A percentile compares a stretch with the other conserved stretches of the same genome.
Conservation (phyloP, 2,888 invertebrate genomes). For the Cerastis leucographa region DNA sequence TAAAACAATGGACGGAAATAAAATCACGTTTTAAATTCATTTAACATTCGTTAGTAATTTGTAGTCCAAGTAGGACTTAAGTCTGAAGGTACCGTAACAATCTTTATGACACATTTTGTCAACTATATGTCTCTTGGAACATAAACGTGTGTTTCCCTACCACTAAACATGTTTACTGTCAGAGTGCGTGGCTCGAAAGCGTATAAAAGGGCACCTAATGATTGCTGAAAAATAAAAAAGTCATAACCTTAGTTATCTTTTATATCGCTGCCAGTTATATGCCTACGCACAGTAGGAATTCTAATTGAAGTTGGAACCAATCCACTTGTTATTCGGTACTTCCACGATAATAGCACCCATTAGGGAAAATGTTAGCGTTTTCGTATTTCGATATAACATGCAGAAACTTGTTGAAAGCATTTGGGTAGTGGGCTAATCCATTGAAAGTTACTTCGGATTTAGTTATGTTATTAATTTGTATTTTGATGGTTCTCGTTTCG, state of each 20-base stretch:
- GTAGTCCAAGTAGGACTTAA: background rate
- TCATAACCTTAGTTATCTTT: conserved; percentile 50
- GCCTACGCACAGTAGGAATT: conserved; percentile 52
- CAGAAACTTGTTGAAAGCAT: conserved; percentile 54
- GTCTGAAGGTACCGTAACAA: background rate
- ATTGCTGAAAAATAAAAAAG: conserved; percentile 53
- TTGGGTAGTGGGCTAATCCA: conserved; percentile 9
- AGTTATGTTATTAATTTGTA: background rate
- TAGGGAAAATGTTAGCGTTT: conserved; percentile 55
- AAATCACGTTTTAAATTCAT: background rate
- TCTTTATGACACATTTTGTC: background rate
- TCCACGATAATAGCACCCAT: conserved; percentile 65
- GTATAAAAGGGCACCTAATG: conserved; percentile 45
- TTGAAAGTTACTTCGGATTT: conserved; percentile 22
- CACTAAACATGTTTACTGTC: conserved; percentile 23
- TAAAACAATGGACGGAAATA: background rate
- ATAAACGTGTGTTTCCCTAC: conserved; percentile 21
- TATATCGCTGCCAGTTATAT: conserved; percentile 50
- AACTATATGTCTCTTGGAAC: background rate
- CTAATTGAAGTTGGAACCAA: conserved; percentile 69
- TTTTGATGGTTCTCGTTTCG: background rate
- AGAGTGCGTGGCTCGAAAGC: conserved; percentile 32
- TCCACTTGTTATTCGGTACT: conserved; percentile 69
- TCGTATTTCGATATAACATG: conserved; percentile 40
- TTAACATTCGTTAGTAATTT: background rate